A percentile compares a stretch with the other conserved stretches of the same genome.
Conservation (phyloP, 2,888 invertebrate genomes). For the Drosophila suboccidentalis region DNA sequence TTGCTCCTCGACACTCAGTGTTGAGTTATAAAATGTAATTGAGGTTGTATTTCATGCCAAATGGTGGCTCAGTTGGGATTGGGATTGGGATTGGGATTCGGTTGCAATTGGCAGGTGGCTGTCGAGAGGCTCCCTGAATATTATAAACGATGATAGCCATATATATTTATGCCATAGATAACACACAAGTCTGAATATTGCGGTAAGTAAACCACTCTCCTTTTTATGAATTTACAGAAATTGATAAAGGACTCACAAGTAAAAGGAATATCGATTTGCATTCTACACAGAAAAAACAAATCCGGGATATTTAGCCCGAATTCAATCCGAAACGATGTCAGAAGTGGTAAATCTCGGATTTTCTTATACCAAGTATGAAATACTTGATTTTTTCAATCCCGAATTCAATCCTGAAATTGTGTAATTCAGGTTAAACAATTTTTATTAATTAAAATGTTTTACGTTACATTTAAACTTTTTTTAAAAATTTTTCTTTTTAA, state of each 20-base stretch:
- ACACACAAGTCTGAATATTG: slow-evolving; percentile 34
- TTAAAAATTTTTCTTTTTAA: no score
- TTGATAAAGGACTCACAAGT: not conserved
- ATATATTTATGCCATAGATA: slow-evolving; percentile 48
- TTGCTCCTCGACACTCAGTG: slow-evolving; percentile 14
- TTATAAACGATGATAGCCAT: slow-evolving; percentile 41
- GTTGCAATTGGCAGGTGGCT: slow-evolving; percentile 46
- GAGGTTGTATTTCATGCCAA: slow-evolving; percentile 69
- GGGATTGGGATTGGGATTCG: slow-evolving; percentile 7
- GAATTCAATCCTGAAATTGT: no score
- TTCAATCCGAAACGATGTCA: no score
- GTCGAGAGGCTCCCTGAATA: slow-evolving; percentile 9
- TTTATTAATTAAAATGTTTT: no score
- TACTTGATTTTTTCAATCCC: no score
- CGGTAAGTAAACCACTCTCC: not conserved
- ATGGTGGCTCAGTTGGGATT: slow-evolving; percentile 39
- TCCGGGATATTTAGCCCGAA: no score
- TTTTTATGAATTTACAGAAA: not conserved
- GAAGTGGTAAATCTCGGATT: no score
- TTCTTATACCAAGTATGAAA: no score
- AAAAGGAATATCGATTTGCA: not conserved
- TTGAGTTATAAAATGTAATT: slow-evolving; percentile 69
- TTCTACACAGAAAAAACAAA: no score
- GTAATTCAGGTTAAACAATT: no score
- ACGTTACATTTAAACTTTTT: no score